Conservation (phyloP, 2,797 vertebrate species). For the Lophotriccus pileatus region DNA sequence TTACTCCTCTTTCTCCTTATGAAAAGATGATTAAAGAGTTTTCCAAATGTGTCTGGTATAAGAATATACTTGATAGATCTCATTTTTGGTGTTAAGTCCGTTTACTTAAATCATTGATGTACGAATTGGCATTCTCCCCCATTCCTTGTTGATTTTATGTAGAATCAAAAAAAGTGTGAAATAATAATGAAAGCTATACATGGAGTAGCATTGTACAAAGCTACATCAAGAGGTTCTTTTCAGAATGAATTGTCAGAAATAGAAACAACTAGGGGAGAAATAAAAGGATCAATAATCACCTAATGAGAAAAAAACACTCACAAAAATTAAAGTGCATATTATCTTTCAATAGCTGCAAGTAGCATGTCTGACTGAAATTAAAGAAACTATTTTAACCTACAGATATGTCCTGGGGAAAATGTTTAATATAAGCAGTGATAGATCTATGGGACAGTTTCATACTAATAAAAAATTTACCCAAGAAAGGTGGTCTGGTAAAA, state of each 20-base stretch:
- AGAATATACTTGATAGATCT: background rate
- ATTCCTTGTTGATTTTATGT: background rate
- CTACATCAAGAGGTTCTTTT: background rate
- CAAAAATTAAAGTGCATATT: background rate
- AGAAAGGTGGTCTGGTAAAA: background rate
- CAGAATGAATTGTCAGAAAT: background rate
- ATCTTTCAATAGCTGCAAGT: background rate
- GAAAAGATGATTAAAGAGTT: background rate
- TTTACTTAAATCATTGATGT: background rate
- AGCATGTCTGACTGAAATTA: background rate
- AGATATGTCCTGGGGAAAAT: background rate
- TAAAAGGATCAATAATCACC: background rate
- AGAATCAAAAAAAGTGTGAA: background rate
- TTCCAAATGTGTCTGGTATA: background rate
- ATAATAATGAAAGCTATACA: background rate
- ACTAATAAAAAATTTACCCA: background rate
- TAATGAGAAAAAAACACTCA: background rate
- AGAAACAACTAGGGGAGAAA: background rate
- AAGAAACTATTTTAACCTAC: background rate
- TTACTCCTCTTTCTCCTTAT: background rate
- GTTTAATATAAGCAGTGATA: background rate
- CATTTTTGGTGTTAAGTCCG: background rate
- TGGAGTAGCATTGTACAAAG: background rate
- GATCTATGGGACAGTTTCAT: background rate
- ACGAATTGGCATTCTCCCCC: background rate